These are phyloP conservation scores for Tyria jacobaeae DNA, from an alignment of 2,888 invertebrate species.

Conservation along the genomic window DNA sequence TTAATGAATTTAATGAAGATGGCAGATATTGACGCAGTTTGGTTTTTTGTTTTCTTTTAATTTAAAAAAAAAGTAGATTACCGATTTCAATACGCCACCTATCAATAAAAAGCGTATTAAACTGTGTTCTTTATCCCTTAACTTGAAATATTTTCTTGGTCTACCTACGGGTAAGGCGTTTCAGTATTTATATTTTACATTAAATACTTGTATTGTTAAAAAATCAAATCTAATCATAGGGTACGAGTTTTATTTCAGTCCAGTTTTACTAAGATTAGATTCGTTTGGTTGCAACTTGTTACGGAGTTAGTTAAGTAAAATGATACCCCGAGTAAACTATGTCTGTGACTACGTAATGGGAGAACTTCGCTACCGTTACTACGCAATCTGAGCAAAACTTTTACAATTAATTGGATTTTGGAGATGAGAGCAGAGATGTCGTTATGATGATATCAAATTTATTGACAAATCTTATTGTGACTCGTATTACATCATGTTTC, in stretches of 20 bases:
- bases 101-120: neutral
- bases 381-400: conserved; percentile 8
- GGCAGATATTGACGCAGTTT: too few relatives aligned
- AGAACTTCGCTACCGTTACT: neutral
- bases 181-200: too few relatives aligned
- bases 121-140: too few relatives aligned
- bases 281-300: neutral
- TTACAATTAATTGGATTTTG: conserved; percentile 13
- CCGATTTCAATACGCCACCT: too few relatives aligned
- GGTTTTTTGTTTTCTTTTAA: too few relatives aligned
- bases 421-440: neutral
- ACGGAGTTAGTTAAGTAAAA: conserved; percentile 4
- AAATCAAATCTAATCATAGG: neutral
- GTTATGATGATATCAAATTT: conserved; percentile 1
- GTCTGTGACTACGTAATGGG: conserved; percentile 7
- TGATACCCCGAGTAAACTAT: conserved; percentile 5
- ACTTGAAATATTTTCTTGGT: too few relatives aligned
- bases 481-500: neutral
- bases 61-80: too few relatives aligned
- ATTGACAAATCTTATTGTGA: neutral
- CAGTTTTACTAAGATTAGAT: too few relatives aligned
- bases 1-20: too few relatives aligned
- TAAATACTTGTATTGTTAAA: neutral
- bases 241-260: neutral
- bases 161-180: too few relatives aligned